phyloP scores from a whole-genome alignment of 2,888 invertebrate species.

The Itoplectis maculator region DNA sequence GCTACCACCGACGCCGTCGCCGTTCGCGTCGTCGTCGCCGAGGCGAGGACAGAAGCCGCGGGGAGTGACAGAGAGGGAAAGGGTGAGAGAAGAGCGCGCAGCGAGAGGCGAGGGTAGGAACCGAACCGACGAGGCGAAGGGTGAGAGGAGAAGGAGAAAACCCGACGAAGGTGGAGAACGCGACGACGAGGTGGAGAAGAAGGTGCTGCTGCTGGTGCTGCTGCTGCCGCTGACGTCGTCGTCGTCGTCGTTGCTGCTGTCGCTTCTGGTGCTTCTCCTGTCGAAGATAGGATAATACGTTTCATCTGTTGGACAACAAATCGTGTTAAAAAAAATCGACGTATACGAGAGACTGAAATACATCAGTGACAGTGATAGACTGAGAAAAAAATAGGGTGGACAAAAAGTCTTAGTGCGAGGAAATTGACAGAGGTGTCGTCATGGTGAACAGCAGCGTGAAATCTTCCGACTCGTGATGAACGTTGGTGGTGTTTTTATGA shows the following conservation, averaged over 20 bases:
- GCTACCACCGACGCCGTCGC: slow-evolving; percentile 66
- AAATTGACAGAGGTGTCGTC: not conserved
- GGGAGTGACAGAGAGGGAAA: slow-evolving; percentile 45
- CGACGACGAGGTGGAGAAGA: slow-evolving; percentile 66
- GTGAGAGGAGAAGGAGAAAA: slow-evolving; percentile 54
- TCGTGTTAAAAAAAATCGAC: not conserved
- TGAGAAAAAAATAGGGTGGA: slow-evolving; percentile 28
- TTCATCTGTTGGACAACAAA: not conserved
- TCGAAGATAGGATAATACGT: slow-evolving; percentile 12
- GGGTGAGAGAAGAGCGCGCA: slow-evolving; percentile 45
- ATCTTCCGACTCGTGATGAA: slow-evolving; percentile 11
- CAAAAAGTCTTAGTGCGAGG: not conserved
- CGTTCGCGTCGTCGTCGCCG: slow-evolving; percentile 66
- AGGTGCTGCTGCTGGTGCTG: slow-evolving; percentile 62
- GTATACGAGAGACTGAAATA: not conserved
- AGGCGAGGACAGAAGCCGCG: slow-evolving; percentile 47
- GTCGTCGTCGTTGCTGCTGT: slow-evolving; percentile 33
- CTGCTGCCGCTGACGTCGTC: slow-evolving; percentile 52
- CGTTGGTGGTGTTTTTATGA: not conserved
- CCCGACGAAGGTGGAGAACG: slow-evolving; percentile 67
- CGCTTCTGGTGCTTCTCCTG: not conserved
- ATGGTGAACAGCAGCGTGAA: slow-evolving; percentile 20
- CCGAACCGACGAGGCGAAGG: slow-evolving; percentile 40
- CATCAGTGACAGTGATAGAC: slow-evolving; percentile 28
- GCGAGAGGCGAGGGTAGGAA: slow-evolving; percentile 49